These are phyloP conservation scores for Macrobrachium rosenbergii DNA, from an alignment of 1,140 invertebrate species.

Conservation along the genomic window DNA sequence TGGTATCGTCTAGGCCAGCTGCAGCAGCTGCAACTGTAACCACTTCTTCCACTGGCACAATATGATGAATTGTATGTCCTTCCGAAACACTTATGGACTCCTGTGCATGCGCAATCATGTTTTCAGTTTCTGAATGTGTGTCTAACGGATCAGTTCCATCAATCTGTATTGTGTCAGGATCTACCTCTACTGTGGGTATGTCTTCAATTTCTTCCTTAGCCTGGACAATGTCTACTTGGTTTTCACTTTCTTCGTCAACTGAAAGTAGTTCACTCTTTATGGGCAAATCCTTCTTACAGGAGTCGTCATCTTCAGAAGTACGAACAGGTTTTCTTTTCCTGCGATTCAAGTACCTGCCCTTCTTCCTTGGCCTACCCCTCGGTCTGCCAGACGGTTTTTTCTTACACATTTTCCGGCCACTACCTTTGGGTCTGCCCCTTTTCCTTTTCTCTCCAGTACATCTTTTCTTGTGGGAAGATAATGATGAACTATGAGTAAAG, in stretches of 20 bases:
- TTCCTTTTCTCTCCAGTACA: conserved; percentile 57
- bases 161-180: conserved; percentile 31
- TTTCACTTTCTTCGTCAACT: conserved; percentile 33
- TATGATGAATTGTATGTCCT: conserved; percentile 32
- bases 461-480: conserved; percentile 55
- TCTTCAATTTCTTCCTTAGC: conserved; percentile 47
- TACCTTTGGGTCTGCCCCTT: conserved; percentile 52
- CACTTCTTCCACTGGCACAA: conserved; percentile 30
- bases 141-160: background rate
- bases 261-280: background rate
- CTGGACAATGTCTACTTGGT: conserved; percentile 21
- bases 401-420: conserved; percentile 51
- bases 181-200: conserved; percentile 50
- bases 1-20: conserved; percentile 45
- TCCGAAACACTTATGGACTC: conserved; percentile 13
- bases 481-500: conserved; percentile 61
- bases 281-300: conserved; percentile 22
- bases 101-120: background rate
- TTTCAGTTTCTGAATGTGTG: conserved; percentile 6
- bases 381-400: conserved; percentile 56
- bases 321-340: conserved; percentile 34
- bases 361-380: conserved; percentile 54
- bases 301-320: conserved; percentile 2
- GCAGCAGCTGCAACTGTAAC: conserved; percentile 24
- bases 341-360: conserved; percentile 44